Percentiles rank a stretch among this genome's conserved stretches.
Evolutionary conservation across 1,140 invertebrate genomes (phyloP).

Genomic region (Cheumatopsyche charites): DNA sequence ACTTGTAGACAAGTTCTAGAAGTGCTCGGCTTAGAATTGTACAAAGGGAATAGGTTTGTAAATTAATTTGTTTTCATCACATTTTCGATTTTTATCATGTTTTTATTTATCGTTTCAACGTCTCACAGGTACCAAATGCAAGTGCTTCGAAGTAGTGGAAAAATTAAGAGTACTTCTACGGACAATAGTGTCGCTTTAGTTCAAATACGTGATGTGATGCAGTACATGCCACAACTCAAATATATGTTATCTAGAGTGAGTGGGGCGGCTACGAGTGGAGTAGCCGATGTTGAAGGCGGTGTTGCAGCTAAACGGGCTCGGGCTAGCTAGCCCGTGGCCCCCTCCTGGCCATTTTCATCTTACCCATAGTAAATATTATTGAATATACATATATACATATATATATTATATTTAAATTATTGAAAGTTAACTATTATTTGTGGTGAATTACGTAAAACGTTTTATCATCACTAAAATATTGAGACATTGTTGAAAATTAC

Average conservation of each 20-base stretch:
- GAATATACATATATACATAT: too few species aligned
- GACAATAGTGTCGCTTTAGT: constrained; percentile 67
- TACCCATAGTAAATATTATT: constrained; percentile 30
- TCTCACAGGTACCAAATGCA: constrained; percentile 73
- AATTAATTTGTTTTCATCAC: constrained; percentile 22
- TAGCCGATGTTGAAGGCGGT: constrained; percentile 45
- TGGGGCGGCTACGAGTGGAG: constrained; percentile 50
- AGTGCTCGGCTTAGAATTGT: constrained; percentile 77
- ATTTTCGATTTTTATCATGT: too few species aligned
- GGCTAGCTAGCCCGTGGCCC: constrained; percentile 50
- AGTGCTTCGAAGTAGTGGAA: constrained; percentile 74
- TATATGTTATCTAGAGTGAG: constrained; percentile 69
- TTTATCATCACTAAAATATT: too few species aligned
- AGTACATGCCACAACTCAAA: constrained; percentile 84
- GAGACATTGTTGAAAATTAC: too few species aligned
- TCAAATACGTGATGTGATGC: constrained; percentile 79
- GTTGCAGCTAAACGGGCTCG: constrained; percentile 54
- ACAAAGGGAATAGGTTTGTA: constrained; percentile 80
- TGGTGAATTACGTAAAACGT: too few species aligned
- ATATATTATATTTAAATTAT: too few species aligned
- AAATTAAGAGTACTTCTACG: constrained; percentile 65
- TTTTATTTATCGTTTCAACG: constrained; percentile 39
- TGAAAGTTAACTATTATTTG: too few species aligned
- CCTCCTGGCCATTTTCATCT: constrained; percentile 36
- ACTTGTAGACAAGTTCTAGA: constrained; percentile 79